Base-by-base conservation (phyloP, 2,113 vertebrate species). In the Mormyrus lacerda region DNA sequence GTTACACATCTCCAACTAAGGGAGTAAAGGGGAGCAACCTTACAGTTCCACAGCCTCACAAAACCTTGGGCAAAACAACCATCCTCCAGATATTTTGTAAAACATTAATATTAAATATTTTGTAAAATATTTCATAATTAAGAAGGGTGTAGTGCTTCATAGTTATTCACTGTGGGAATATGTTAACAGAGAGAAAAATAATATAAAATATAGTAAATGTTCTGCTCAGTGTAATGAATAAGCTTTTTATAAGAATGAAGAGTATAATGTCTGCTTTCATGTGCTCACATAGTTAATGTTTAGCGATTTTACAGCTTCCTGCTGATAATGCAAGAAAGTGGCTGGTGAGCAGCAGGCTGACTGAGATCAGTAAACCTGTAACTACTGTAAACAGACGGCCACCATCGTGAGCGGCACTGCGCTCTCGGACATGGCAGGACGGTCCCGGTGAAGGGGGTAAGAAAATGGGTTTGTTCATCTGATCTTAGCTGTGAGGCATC, bases 331-430 rank as follows among this genome's bases (percentile, higher is more conserved):
- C 11, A 55, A 51, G 27, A n/a, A 27, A 51, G 27, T 27, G 87
- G 31, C 3, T 21, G 31, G n/a, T 19, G 13, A 11, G n/a, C 31
- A 21, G 24, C 44, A 73, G 11, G 31, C 3, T 89, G 45, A 76
- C 61, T 21, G 47, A 35, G 48, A 17, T 53, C 83, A 88, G 73
- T 61, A 45, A 90, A 90, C 61, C 86, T 88, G 85, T 90, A 90
- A 90, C 86, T 47, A 65, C 9, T 10, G 51, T 51, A 83, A 90
- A 88, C 51, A 90, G 21, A 2, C 21, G 21, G 35, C 8, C 45
- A 50, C 48, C 11, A 31, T 76, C 13, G 27, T 39, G 69, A 76
- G 31, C 31, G 35, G 4, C 51, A 31, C 61, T 31, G 61, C 8
- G 13, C 27, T 76, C 35, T 76, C 15, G 21, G 89, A 24, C 11